phyloP scores from a whole-genome alignment of 2,888 invertebrate species.

The Entomobrya multifasciata region DNA sequence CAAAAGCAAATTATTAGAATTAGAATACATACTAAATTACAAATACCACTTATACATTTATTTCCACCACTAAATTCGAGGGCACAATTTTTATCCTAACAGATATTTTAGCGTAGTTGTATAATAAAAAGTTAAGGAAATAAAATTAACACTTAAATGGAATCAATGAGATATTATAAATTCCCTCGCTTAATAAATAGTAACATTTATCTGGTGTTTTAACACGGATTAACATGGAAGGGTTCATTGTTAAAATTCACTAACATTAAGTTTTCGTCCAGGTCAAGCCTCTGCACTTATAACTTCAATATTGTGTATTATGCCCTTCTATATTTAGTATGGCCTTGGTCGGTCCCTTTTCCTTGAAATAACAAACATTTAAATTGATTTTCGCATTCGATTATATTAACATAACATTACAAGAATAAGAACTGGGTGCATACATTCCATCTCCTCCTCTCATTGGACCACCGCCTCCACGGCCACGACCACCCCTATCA shows the following conservation, averaged over 20 bases:
- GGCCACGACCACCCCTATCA: constrained; percentile 82
- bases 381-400: too few species aligned
- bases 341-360: constrained; percentile 76
- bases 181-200: background rate
- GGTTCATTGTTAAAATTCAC: background rate
- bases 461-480: constrained; percentile 83
- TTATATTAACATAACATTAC: too few species aligned
- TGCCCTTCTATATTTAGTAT: constrained; percentile 62
- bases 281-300: constrained; percentile 32
- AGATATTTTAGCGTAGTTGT: background rate
- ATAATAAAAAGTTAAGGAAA: constrained; percentile 37
- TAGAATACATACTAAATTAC: background rate
- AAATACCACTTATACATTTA: background rate
- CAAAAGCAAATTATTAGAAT: constrained; percentile 19
- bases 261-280: constrained; percentile 4
- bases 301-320: too few species aligned
- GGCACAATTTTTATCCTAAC: background rate
- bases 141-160: constrained; percentile 34
- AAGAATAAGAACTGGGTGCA: too few species aligned
- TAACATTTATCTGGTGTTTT: constrained; percentile 7
- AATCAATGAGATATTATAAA: background rate
- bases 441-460: constrained; percentile 82
- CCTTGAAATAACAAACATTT: constrained; percentile 52
- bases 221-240: constrained; percentile 26
- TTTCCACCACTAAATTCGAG: background rate